Base-by-base conservation (phyloP, 1,140 invertebrate species). In the Sesamia nonagrioides region DNA sequence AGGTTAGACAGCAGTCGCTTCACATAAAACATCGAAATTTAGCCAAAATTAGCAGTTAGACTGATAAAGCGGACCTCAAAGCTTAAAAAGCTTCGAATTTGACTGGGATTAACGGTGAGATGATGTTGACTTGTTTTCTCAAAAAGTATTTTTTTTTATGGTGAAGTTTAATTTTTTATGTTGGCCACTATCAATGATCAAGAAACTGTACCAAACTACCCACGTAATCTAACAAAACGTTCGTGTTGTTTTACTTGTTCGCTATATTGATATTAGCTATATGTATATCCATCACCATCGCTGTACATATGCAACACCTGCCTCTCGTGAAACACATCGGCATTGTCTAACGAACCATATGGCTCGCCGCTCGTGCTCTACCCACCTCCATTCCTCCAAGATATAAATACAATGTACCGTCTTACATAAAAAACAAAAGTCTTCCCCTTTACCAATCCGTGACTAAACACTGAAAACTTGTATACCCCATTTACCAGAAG, bases 401-500 rank as follows among this genome's bases (percentile, higher is more conserved):
- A 81, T 82, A 83, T 84, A 86, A 82, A 85, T 84, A 85, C 73
- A 83, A 80, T 82, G 74, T 52, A 79, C 68, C 52, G 40, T 68
- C 74, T 75, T 58, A 79, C 37, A 82, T 56, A 81, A 81, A 86
- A 86, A 89, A 85, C 83, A 82, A 81, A 75, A 77, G 72, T 83
- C 85, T 87, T 89, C 88, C 86, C 84, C 87, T 87, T 88, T 85
- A 85, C 80, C 84, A 84, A 90, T 82, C 88, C 91, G 88, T 92
- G 87, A 91, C 91, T 92, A 93, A 93, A 91, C 82, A 89, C 73
- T 81, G 74, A 87, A 91, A 93, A 88, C 84, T 88, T 83, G 83
- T 79, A 85, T 89, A 83, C 88, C 80, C 82, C 83, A 84, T 87
- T 84, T 85, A 89, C 87, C 85, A 79, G 82, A 82, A 88, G 88